Evolutionary conservation across 2,113 vertebrate species (phyloP).

Genomic region (Sminthopsis crassicaudata): DNA sequence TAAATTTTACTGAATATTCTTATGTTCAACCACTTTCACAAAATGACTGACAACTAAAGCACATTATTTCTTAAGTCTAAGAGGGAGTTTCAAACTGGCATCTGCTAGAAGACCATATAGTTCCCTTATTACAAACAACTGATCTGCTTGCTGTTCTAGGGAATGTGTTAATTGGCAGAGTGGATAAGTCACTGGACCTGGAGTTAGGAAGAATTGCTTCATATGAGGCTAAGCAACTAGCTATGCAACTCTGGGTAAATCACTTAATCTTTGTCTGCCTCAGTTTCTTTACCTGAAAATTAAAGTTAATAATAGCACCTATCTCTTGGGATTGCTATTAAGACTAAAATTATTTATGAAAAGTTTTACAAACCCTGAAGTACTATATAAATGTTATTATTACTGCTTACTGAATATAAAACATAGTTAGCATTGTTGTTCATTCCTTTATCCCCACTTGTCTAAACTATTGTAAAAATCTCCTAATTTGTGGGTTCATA

Average conservation of each 20-base stretch:
- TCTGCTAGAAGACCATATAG: neutral
- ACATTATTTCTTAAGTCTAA: slow-evolving; percentile 27
- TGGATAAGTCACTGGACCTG: neutral
- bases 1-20: slow-evolving; percentile 12
- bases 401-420: neutral
- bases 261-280: neutral
- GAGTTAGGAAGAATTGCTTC: neutral
- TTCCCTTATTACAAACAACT: neutral
- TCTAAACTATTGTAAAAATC: neutral
- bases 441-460: neutral
- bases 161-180: neutral
- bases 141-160: neutral
- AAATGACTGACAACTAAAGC: neutral
- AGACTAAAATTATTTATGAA: neutral
- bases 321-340: neutral
- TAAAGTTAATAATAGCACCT: neutral
- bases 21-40: neutral
- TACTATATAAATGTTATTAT: neutral
- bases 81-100: neutral
- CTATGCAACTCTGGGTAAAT: neutral
- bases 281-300: neutral
- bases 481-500: neutral
- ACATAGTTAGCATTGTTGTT: neutral
- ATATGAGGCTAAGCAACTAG: no score
- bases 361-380: neutral